Base-by-base conservation (phyloP, 1,140 invertebrate species). In the Delia radicum region DNA sequence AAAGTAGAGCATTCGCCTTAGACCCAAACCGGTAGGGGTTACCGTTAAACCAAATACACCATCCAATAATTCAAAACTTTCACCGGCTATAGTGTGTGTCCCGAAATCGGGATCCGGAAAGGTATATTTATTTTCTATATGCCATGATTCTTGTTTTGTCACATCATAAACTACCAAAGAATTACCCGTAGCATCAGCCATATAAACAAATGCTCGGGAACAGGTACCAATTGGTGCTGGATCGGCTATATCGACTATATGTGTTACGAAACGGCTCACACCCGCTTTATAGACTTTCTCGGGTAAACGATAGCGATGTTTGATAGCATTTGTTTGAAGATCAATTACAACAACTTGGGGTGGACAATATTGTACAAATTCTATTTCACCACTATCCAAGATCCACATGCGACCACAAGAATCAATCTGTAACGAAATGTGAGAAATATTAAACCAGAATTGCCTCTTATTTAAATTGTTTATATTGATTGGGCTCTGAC, bases 171-270 rank as follows among this genome's bases (percentile, higher is more conserved):
- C 92, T 0, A 94, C 80, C 0, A 95, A 77, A 0, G 88, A 89
- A 81, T 88, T 93, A 2, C 89, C 89, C 0, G 89, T 89, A 1
- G 93, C 92, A 79, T 95, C 93, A 0, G 93, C 91, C 8, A 94
- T 88, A 78, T 95, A 95, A 12, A 93, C 91, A 76, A 89, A 92
- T 0, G 91, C 90, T 48, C 92, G 86, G 0, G 79, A 46, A 79
- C 93, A 94, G n/a, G 88, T 84, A 0, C 83, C 80, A 8, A 79
- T 74, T 0, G 77, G 82, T 8, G 76, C 74, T 0, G 80, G 79
- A 74, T 82, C 81, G 3, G 48, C 21, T 4, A 80, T 75, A 37
- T 82, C 80, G 0, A 78, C 76, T 0, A 89, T 75, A 18, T 81
- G 81, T 10, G 86, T 88, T 3, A 87, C 81, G 15, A 90, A 87